A percentile compares a stretch with the other conserved stretches of the same genome.
Conservation (phyloP, 1,140 invertebrate genomes). For the Paralvinella palmiformis region DNA sequence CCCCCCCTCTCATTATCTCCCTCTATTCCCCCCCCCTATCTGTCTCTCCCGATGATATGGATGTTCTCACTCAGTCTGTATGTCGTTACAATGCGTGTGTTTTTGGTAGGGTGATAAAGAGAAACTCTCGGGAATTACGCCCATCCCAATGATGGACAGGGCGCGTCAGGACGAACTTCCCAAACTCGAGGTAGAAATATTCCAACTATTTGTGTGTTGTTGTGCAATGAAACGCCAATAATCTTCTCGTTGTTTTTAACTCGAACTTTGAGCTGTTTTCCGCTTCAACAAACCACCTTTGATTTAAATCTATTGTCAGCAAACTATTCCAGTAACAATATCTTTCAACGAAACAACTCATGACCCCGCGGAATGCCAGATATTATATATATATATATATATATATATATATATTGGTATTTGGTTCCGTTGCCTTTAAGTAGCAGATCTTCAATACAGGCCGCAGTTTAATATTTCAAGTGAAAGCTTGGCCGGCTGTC, state of each 20-base stretch:
- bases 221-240: not conserved
- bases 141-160: slow-evolving; percentile 79
- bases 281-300: not conserved
- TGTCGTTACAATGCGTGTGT: too few relatives aligned
- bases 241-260: not conserved
- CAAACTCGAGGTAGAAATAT: slow-evolving; percentile 59
- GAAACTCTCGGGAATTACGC: slow-evolving; percentile 60
- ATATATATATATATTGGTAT: too few relatives aligned
- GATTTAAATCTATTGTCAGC: not conserved
- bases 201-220: not conserved
- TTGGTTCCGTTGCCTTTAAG: too few relatives aligned
- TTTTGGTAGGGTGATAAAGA: slow-evolving; percentile 72
- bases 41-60: too few relatives aligned
- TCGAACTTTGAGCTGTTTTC: not conserved
- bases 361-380: not conserved
- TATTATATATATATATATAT: too few relatives aligned
- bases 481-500: too few relatives aligned
- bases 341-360: too few relatives aligned
- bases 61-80: too few relatives aligned
- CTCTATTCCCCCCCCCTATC: too few relatives aligned
- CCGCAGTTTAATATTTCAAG: too few relatives aligned
- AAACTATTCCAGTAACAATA: not conserved
- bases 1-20: too few relatives aligned
- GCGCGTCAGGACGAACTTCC: slow-evolving; percentile 66
- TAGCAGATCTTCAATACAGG: too few relatives aligned